Percentiles rank a stretch among this genome's conserved stretches.
phyloP scores from a whole-genome alignment of 2,797 vertebrate genomes.

The Acanthornis magna region DNA sequence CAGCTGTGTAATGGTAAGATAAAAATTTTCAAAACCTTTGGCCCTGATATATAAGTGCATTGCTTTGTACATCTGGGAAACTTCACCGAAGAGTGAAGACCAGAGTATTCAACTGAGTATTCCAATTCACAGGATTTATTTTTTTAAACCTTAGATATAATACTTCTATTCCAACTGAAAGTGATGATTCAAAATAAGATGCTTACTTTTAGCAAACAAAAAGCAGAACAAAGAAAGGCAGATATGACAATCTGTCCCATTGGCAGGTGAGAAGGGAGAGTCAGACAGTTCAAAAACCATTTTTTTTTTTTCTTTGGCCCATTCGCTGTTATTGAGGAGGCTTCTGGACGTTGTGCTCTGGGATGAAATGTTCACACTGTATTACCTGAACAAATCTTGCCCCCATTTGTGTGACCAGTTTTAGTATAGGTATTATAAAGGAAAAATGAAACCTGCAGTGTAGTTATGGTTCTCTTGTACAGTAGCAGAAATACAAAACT shows the following conservation, averaged over 20 bases:
- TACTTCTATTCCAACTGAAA: background rate
- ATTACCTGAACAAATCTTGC: background rate
- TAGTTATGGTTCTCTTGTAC: background rate
- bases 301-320: background rate
- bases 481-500: background rate
- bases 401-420: background rate
- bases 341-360: background rate
- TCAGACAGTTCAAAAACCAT: background rate
- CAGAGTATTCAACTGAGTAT: background rate
- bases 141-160: background rate
- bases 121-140: background rate
- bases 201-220: background rate
- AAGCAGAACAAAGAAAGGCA: background rate
- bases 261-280: background rate
- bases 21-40: constrained; percentile 12
- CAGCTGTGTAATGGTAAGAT: constrained; percentile 17
- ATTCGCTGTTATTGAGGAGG: background rate
- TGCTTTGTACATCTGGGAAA: background rate
- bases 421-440: background rate
- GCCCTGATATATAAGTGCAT: background rate
- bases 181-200: background rate
- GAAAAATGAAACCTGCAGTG: background rate
- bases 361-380: background rate
- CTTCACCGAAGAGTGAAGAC: background rate
- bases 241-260: background rate